phyloP scores from a whole-genome alignment of 2,888 invertebrate species.

The Epicampocera succincta region DNA sequence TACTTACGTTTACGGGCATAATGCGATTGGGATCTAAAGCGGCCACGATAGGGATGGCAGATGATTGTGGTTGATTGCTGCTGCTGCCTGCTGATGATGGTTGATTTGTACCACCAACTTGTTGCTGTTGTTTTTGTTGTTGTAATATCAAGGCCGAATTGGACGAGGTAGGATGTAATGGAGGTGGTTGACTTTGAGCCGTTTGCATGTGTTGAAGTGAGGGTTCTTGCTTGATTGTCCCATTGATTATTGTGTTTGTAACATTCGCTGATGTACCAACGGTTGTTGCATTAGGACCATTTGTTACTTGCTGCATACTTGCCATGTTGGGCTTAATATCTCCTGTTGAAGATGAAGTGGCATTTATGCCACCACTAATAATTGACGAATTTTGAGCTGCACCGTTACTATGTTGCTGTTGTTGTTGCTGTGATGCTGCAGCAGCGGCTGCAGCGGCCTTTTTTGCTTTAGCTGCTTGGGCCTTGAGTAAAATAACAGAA shows the following conservation, averaged over 20 bases:
- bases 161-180: constrained; percentile 75
- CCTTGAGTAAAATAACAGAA: constrained; percentile 72
- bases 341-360: constrained; percentile 62
- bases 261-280: constrained; percentile 33
- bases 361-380: constrained; percentile 51
- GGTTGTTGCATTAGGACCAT: constrained; percentile 61
- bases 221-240: constrained; percentile 75
- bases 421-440: constrained; percentile 75
- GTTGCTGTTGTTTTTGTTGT: constrained; percentile 73
- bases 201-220: constrained; percentile 60
- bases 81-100: constrained; percentile 57
- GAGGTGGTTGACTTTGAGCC: constrained; percentile 75
- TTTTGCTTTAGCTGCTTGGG: constrained; percentile 80
- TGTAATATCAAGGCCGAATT: constrained; percentile 73
- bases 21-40: constrained; percentile 83
- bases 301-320: constrained; percentile 59
- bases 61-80: constrained; percentile 73
- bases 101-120: constrained; percentile 56
- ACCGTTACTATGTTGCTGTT: constrained; percentile 67
- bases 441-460: constrained; percentile 78
- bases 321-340: constrained; percentile 73
- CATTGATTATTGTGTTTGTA: constrained; percentile 73
- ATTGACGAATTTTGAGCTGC: constrained; percentile 60
- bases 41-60: constrained; percentile 81
- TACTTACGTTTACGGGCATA: constrained; percentile 84